A percentile compares a stretch with the other conserved stretches of the same genome.
Evolutionary conservation across 1,140 invertebrate genomes (phyloP).

Genomic region (Ostrea edulis): DNA sequence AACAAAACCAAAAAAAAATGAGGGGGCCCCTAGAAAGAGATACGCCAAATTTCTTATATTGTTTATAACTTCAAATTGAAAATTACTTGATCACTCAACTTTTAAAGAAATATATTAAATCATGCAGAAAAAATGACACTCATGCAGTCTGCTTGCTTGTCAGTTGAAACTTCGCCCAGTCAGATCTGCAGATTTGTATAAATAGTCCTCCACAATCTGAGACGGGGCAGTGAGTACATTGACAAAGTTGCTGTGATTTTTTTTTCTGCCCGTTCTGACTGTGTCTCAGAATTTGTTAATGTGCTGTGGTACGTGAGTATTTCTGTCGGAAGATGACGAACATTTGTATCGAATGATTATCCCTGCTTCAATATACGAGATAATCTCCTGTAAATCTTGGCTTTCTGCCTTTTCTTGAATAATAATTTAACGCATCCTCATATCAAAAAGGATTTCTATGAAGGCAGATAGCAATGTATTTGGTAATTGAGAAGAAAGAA

Average conservation of each 20-base stretch:
- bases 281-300: not conserved
- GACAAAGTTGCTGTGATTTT: not conserved
- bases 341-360: not conserved
- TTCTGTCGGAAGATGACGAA: not conserved
- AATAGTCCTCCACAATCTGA: no score
- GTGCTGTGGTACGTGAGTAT: not conserved
- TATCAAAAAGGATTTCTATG: constrained; percentile 3
- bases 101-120: no score
- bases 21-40: no score
- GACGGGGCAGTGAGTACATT: not conserved
- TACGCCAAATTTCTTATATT: no score
- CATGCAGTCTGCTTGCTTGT: no score
- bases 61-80: no score
- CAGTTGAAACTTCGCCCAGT: no score
- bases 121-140: no score
- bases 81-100: no score
- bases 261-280: not conserved
- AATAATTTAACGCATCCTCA: constrained; percentile 10
- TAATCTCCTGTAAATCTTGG: not conserved
- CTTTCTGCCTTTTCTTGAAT: not conserved
- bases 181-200: no score
- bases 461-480: constrained; percentile 18
- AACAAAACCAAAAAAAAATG: no score
- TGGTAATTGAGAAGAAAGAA: constrained; percentile 25
- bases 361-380: not conserved